These are phyloP conservation scores for Reinhardtius hippoglossoides DNA, from an alignment of 2,113 vertebrate genomes.

Conservation along the genomic window DNA sequence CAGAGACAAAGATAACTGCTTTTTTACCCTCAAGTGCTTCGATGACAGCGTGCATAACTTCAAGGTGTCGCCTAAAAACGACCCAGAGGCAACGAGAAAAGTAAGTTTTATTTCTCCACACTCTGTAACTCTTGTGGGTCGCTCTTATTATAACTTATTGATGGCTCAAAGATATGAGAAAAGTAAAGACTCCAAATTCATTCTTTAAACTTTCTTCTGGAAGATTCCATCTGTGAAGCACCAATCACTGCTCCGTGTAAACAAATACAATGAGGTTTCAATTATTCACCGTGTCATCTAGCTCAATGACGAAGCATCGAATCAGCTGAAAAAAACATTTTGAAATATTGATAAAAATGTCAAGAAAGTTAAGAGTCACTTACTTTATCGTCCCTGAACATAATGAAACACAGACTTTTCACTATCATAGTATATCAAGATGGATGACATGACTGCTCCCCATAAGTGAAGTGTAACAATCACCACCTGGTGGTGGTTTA, in stretches of 20 bases:
- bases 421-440: too few relatives aligned
- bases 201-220: too few relatives aligned
- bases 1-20: constrained; percentile 86
- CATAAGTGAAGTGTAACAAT: too few relatives aligned
- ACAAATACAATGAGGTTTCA: neutral
- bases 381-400: too few relatives aligned
- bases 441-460: too few relatives aligned
- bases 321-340: too few relatives aligned
- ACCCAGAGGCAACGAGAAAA: constrained; percentile 87
- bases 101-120: constrained; percentile 72
- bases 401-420: too few relatives aligned
- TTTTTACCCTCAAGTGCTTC: constrained; percentile 93
- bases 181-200: neutral
- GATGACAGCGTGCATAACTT: constrained; percentile 95
- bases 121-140: neutral
- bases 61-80: constrained; percentile 88
- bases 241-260: neutral
- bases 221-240: neutral
- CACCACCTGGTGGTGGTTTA: too few relatives aligned
- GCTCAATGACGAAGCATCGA: too few relatives aligned
- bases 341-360: too few relatives aligned
- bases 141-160: neutral
- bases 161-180: neutral
- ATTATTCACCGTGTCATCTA: too few relatives aligned
- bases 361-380: too few relatives aligned